Conservation (phyloP, 2,888 invertebrate genomes). For the Eueremaeus valkanovi region DNA sequence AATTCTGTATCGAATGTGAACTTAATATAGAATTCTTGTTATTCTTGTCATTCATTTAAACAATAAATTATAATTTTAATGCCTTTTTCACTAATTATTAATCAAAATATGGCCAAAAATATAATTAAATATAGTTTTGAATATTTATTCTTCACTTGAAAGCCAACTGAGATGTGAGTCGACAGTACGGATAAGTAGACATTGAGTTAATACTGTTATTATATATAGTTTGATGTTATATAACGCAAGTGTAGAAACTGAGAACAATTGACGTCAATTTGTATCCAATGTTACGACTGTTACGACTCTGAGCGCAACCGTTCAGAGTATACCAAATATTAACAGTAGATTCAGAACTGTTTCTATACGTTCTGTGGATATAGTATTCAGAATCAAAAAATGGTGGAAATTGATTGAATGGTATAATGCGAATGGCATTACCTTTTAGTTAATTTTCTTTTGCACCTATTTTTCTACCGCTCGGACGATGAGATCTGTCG, state of each 20-base stretch:
- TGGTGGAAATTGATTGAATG: conserved; percentile 23
- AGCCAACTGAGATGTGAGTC: too few relatives aligned
- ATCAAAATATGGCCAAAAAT: too few relatives aligned
- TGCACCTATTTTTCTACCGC: not conserved
- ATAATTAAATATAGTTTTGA: too few relatives aligned
- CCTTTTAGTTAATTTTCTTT: conserved; percentile 3
- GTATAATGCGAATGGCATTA: not conserved
- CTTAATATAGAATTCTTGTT: too few relatives aligned
- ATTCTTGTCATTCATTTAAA: too few relatives aligned
- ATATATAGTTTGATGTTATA: not conserved
- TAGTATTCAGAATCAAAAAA: not conserved
- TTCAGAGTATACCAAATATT: not conserved
- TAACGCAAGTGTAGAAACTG: conserved; percentile 17
- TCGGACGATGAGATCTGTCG: conserved; percentile 15
- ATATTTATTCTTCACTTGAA: too few relatives aligned
- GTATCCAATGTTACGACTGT: conserved; percentile 23
- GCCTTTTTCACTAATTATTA: too few relatives aligned
- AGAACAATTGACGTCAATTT: conserved; percentile 17
- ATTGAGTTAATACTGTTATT: too few relatives aligned
- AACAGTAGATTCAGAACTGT: not conserved
- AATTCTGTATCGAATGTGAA: too few relatives aligned
- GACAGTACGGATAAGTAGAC: too few relatives aligned
- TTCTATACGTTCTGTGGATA: not conserved
- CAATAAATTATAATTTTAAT: too few relatives aligned
- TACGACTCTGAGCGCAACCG: conserved; percentile 3